Evolutionary conservation across 2,888 invertebrate genomes (phyloP).

Genomic region (Scaptomyza caliginosa): DNA sequence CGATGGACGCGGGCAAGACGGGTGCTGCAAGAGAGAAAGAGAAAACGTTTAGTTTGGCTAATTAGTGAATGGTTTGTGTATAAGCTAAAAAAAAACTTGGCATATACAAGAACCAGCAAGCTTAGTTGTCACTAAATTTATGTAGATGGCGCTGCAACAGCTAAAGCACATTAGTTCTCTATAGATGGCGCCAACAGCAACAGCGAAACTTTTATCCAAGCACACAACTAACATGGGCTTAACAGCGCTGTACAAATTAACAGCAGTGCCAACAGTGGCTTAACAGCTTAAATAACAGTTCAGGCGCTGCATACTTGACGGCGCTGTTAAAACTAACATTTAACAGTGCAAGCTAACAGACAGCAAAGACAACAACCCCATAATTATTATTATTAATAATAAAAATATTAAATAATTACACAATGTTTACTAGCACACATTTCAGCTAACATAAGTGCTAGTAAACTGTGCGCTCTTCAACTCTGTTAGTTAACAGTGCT

Average conservation of each 20-base stretch:
- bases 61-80: constrained; percentile 10
- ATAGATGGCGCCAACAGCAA: constrained; percentile 37
- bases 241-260: background rate
- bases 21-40: constrained; percentile 53
- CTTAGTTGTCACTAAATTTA: background rate
- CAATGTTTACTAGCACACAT: background rate
- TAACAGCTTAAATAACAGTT: constrained; percentile 2
- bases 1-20: constrained; percentile 60
- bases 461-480: background rate
- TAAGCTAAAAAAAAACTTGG: constrained; percentile 15
- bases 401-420: no score
- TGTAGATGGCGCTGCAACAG: constrained; percentile 21
- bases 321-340: background rate
- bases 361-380: constrained; percentile 20
- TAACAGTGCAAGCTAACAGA: background rate
- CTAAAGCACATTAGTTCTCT: background rate
- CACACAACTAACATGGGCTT: constrained; percentile 3
- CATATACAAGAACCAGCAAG: constrained; percentile 2
- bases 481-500: constrained; percentile 13
- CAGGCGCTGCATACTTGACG: background rate
- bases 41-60: background rate
- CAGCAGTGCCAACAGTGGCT: background rate
- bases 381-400: no score
- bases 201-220: constrained; percentile 21
- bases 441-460: no score